A percentile compares a stretch with the other conserved stretches of the same genome.
Conservation (phyloP, 2,113 vertebrate genomes). For the Pangasianodon gigas region DNA sequence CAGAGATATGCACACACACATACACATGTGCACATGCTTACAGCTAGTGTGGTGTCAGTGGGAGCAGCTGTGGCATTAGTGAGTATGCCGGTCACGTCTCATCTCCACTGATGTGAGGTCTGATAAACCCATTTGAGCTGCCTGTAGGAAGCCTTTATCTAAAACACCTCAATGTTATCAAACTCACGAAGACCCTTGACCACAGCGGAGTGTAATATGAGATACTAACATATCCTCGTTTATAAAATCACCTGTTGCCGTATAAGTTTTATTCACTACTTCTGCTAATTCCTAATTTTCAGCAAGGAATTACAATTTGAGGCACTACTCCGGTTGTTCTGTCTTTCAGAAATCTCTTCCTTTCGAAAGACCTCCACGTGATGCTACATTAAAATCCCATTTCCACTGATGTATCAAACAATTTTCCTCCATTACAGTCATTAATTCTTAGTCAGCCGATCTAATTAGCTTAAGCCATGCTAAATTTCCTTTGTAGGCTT, state of each 20-base stretch:
- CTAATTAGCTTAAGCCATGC: conserved; percentile 30
- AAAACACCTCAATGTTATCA: conserved; percentile 1
- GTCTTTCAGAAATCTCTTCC: background rate
- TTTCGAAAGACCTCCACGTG: background rate
- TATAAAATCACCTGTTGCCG: background rate
- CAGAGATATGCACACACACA: background rate
- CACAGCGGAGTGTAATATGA: background rate
- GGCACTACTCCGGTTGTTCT: background rate
- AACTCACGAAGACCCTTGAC: background rate
- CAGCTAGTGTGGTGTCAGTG: background rate
- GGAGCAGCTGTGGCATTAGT: background rate
- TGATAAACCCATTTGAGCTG: conserved; percentile 16
- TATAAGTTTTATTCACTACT: background rate
- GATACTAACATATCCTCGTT: background rate
- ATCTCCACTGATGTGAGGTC: background rate
- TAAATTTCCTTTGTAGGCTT: conserved; percentile 27
- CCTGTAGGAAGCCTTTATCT: conserved; percentile 4
- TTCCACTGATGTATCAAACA: conserved; percentile 28
- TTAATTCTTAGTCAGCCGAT: conserved; percentile 19
- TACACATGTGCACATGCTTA: background rate
- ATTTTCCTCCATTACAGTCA: background rate
- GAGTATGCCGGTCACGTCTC: conserved; percentile 14
- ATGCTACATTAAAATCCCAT: conserved; percentile 34
- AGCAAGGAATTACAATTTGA: background rate
- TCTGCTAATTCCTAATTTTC: background rate